Percentiles rank a stretch among this genome's conserved stretches.
Evolutionary conservation across 2,797 vertebrate species (phyloP).

Genomic region (Ataeniobius toweri): DNA sequence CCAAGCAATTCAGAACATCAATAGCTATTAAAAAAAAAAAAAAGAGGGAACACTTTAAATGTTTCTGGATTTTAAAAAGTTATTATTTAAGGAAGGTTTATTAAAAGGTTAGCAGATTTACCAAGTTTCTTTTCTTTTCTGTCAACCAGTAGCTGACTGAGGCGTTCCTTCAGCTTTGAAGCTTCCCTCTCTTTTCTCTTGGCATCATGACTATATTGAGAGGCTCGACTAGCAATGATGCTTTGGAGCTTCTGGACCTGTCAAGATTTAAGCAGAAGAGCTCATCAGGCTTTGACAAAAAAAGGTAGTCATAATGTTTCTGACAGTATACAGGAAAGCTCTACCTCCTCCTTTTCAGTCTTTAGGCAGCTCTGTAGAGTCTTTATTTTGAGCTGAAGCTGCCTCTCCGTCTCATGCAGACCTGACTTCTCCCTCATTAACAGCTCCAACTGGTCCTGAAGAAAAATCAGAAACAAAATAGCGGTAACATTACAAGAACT

Average conservation of each 20-base stretch:
- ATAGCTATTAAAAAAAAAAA: constrained; percentile 82
- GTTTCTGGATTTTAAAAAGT: neutral
- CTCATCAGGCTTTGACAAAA: neutral
- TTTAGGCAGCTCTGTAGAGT: constrained; percentile 93
- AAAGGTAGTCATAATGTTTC: neutral
- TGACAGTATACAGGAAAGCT: neutral
- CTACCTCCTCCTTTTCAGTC: constrained; percentile 96
- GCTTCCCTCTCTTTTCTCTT: constrained; percentile 95
- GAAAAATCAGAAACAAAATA: constrained; percentile 18
- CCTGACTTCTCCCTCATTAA: constrained; percentile 91
- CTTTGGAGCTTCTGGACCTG: constrained; percentile 96
- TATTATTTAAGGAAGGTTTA: neutral
- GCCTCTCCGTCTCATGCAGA: constrained; percentile 92
- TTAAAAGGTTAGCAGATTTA: constrained; percentile 56
- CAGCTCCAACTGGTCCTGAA: constrained; percentile 92
- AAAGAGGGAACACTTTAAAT: neutral
- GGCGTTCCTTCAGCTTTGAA: constrained; percentile 92
- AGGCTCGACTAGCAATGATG: constrained; percentile 92
- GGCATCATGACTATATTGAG: constrained; percentile 95
- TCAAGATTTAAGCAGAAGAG: constrained; percentile 1
- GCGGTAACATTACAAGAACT: neutral
- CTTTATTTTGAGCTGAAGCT: constrained; percentile 92
- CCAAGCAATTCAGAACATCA: constrained; percentile 92
- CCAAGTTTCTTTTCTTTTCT: constrained; percentile 93
- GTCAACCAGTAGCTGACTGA: constrained; percentile 92